Evolutionary conservation across 2,113 vertebrate species (phyloP).

Genomic region (Odocoileus virginianus): DNA sequence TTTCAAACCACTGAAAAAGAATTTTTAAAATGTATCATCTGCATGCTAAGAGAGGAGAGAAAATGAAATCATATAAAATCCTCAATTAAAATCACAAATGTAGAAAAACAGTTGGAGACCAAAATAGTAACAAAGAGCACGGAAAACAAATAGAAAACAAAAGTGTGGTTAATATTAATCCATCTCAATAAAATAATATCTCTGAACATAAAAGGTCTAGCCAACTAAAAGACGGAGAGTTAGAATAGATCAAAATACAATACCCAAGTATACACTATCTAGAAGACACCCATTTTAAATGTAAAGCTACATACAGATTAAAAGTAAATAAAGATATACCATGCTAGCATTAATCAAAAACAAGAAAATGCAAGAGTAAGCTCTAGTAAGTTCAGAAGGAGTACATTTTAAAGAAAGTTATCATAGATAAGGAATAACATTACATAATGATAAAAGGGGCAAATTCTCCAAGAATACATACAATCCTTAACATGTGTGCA

Average conservation of each 20-base stretch:
- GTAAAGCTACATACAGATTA: background rate
- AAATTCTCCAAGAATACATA: background rate
- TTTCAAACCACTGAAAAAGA: background rate
- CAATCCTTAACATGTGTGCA: background rate
- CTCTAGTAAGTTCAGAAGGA: background rate
- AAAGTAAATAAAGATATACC: background rate
- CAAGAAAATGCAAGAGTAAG: background rate
- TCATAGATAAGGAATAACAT: background rate
- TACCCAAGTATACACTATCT: background rate
- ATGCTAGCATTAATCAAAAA: background rate
- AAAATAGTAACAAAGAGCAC: background rate
- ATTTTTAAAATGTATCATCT: background rate
- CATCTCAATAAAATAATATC: background rate
- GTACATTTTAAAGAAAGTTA: background rate
- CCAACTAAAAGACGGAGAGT: background rate
- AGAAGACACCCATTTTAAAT: background rate
- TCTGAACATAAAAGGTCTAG: background rate
- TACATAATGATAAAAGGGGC: background rate
- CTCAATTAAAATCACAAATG: background rate
- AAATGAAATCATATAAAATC: background rate
- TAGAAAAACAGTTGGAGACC: background rate
- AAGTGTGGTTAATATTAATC: background rate
- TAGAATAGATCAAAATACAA: background rate
- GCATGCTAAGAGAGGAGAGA: background rate
- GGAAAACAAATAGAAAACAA: background rate